Evolutionary conservation across 2,113 vertebrate species (phyloP), one percentile per base, ranked within the genome.

Genomic region (Lamprologus lemairii): DNA sequence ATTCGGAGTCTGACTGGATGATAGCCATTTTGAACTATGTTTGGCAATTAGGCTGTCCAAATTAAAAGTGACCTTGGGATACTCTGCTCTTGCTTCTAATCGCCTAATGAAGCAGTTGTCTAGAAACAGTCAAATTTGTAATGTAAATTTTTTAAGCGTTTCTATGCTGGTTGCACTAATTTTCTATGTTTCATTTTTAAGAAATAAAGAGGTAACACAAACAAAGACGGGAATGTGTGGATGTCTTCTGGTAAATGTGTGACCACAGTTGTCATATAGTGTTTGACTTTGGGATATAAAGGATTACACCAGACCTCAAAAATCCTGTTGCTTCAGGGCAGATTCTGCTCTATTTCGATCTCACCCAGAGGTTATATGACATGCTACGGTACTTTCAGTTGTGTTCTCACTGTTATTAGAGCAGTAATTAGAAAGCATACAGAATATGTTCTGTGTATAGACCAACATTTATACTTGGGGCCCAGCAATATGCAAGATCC

Each of bases 1-100:
- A 99, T 98, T 98, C 96, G 94, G 94, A 97, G 97, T 96, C 97
- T 97, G 97, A 97, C 96, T 97, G 97, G 97, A 97, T 98, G 97
- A 98, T 97, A 97, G 97, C 97, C 97, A 98, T 98, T 98, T 98
- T 97, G 97, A 98, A 97, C 97, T 97, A 97, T 98, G 97, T 98
- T 98, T 98, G 97, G 98, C 98, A 98, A 99, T 99, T 99, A 98
- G 97, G 96, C 96, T 92, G 97, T 97, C 97, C 98, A 98, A 99
- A 98, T 99, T 97, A 98, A 97, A 98, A 97, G 97, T 98, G 98
- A 99, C 98, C 98, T 99, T 98, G 97, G 98, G 97, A 97, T 97
- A 96, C 97, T 97, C 96, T 93, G 97, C 95, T 96, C 96, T 96
- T 97, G 96, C 97, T 96, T 97, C 95, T 97, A 95, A 84, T 97